These are phyloP conservation scores for Pelosia muscerda DNA, from an alignment of 2,888 invertebrate species.

Conservation along the genomic window DNA sequence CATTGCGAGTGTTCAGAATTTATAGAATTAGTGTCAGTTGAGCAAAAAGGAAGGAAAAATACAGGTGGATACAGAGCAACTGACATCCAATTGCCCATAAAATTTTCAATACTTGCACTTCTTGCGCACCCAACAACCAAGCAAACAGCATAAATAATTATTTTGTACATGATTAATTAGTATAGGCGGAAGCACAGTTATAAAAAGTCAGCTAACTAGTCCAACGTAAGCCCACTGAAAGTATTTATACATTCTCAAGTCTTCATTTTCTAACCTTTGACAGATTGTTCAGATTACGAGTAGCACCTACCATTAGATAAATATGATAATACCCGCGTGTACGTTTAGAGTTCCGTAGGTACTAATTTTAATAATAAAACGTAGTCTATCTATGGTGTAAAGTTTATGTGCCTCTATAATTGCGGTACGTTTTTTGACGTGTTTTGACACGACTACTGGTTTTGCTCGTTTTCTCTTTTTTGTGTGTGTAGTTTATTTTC, in stretches of 20 bases:
- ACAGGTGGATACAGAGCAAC: not conserved
- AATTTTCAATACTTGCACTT: not conserved
- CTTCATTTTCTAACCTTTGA: constrained; percentile 1
- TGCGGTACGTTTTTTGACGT: too few species aligned
- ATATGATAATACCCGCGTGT: not conserved
- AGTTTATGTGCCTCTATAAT: too few species aligned
- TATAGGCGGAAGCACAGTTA: not conserved
- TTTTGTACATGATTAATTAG: constrained; percentile 6
- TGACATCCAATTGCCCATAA: constrained; percentile 10
- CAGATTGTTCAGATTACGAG: not conserved
- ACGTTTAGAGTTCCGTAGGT: not conserved
- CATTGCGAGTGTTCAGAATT: not conserved
- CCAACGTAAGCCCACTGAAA: not conserved
- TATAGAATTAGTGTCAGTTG: not conserved
- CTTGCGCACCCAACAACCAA: not conserved
- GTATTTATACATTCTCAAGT: not conserved
- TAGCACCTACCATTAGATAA: not conserved
- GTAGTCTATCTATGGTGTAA: too few species aligned
- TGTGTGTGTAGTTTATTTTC: too few species aligned
- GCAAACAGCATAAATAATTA: not conserved
- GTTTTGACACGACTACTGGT: too few species aligned
- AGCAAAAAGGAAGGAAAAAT: not conserved
- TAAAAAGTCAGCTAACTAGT: not conserved
- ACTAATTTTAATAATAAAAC: not conserved
- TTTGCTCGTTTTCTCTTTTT: too few species aligned